Evolutionary conservation across 2,888 invertebrate species (phyloP), one percentile per base, ranked within the genome.

Genomic region (Drosophila mayaguana): DNA sequence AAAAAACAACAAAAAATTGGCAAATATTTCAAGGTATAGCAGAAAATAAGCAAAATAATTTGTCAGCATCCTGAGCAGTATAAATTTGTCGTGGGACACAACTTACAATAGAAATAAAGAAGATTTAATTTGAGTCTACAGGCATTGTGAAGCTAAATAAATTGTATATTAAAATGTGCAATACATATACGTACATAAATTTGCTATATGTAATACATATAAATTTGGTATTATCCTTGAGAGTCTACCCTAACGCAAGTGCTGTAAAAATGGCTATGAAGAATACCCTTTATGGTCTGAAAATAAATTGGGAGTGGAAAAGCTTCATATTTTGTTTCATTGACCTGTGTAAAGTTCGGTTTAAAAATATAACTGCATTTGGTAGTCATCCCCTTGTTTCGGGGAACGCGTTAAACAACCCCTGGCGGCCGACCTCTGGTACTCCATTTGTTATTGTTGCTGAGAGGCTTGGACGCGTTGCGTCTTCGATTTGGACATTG

Each of bases 401-500:
- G n/a, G 4, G 56, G 22, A 71, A 76, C 50, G 60, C 53, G 63
- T 60, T 57, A 63, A 79, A 42, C 79, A 46, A 50, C 70, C 75
- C 75, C 42, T 46, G 46, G 38, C 54, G 50, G 12, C 22, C 38
- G 45, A 65, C 38, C 70, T 74, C 18, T 61, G 64, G 54, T 68
- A 67, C 78, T 57, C 55, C 48, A 57, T 50, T 76, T 79, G 68
- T 57, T 80, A 66, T 75, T 75, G 72, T 77, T 72, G 73, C 76
- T 72, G 74, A 72, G 79, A 71, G 81, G 80, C 73, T 88, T 77
- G 78, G 62, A 42, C 76, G 82, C 81, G 82, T 57, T 55, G 77
- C 73, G 73, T 75, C 83, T 83, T 80, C 83, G 84, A 83, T 89
- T 91, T 88, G 84, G 83, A 90, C 88, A 90, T 82, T 91, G 91